phyloP scores from a whole-genome alignment of 2,888 invertebrate genomes.

The Cylloceria caligata region DNA sequence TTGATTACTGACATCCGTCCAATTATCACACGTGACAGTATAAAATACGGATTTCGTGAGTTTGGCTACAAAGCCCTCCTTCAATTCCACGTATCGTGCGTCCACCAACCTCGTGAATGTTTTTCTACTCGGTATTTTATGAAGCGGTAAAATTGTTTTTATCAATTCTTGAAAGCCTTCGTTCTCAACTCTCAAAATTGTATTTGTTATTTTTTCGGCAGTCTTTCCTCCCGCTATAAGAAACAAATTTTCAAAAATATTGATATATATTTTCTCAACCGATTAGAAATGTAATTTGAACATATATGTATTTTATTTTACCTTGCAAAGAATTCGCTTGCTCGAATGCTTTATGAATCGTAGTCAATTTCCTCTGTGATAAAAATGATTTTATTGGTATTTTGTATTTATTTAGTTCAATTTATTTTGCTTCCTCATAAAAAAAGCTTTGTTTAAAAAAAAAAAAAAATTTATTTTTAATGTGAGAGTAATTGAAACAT shows the following conservation, averaged over 20 bases:
- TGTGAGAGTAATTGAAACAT: neutral
- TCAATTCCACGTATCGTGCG: conserved; percentile 49
- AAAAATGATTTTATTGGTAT: conserved; percentile 2
- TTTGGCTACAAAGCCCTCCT: neutral
- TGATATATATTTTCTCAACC: no score
- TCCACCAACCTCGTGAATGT: conserved; percentile 55
- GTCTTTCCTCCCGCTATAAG: no score
- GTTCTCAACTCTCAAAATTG: conserved; percentile 63
- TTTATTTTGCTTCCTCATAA: no score
- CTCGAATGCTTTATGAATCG: conserved; percentile 52
- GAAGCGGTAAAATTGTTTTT: conserved; percentile 59
- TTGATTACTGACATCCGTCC: conserved; percentile 54
- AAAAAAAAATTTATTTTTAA: neutral
- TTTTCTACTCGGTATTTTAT: conserved; percentile 56
- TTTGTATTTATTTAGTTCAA: neutral
- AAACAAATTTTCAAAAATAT: no score
- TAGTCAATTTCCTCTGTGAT: conserved; percentile 22
- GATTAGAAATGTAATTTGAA: no score
- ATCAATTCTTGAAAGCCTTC: conserved; percentile 61
- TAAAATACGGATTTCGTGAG: conserved; percentile 20
- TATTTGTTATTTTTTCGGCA: no score
- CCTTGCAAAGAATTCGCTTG: conserved; percentile 44
- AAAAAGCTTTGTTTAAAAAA: no score
- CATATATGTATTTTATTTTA: no score
- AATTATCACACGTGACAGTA: conserved; percentile 57